Percentiles rank a stretch among this genome's conserved stretches.
Evolutionary conservation across 2,888 invertebrate genomes (phyloP).

Genomic region (Cantharis nigra): DNA sequence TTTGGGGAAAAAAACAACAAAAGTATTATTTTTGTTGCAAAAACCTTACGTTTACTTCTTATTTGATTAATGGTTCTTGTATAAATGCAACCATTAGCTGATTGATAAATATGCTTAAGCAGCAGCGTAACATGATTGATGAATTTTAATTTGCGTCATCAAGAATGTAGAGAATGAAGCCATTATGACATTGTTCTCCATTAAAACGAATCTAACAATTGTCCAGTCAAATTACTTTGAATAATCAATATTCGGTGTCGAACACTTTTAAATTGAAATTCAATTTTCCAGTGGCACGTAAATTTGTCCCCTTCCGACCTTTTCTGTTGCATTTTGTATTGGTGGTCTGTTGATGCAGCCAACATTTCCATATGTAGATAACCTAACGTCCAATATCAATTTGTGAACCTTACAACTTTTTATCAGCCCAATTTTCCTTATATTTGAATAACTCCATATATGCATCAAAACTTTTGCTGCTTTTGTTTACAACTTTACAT

Average conservation of each 20-base stretch:
- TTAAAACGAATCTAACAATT: slow-evolving; percentile 14
- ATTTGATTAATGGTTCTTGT: slow-evolving; percentile 7
- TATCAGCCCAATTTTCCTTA: slow-evolving; percentile 1
- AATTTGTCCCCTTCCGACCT: slow-evolving; percentile 15
- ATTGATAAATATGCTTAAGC: slow-evolving; percentile 15
- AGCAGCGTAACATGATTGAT: slow-evolving; percentile 11
- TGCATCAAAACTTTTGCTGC: not conserved
- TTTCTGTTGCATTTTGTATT: slow-evolving; percentile 13
- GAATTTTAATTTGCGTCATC: slow-evolving; percentile 10
- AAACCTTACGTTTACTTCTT: not conserved
- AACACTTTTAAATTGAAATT: slow-evolving; percentile 5
- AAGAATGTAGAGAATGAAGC: not conserved
- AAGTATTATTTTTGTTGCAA: not conserved
- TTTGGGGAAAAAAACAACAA: not conserved
- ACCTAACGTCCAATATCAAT: slow-evolving; percentile 27
- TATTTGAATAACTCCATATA: not conserved
- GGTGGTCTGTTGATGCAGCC: slow-evolving; percentile 23
- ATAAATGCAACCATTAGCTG: slow-evolving; percentile 11
- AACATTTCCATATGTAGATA: slow-evolving; percentile 35
- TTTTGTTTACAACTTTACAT: not conserved
- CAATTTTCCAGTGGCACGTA: slow-evolving; percentile 14
- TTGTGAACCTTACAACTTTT: slow-evolving; percentile 24
- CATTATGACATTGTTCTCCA: slow-evolving; percentile 7
- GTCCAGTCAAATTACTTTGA: not conserved
- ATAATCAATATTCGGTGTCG: slow-evolving; percentile 16